Evolutionary conservation across 37 sponge, comb jelly and placozoan species (phyloP).

Genomic region (Diacarnus erythraeanus): DNA sequence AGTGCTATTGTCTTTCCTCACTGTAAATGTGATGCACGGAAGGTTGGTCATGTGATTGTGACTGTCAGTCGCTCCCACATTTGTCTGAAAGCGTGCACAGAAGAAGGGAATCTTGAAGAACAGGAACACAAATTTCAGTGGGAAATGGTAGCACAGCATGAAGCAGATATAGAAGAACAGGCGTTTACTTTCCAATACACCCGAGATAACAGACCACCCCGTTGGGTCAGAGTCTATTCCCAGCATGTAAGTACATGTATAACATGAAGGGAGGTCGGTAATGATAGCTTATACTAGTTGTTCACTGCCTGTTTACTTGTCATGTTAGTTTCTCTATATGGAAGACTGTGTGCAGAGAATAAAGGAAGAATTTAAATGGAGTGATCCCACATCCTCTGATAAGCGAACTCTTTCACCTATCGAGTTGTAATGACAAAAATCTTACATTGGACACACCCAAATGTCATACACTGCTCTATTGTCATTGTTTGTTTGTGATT

Average conservation of each 20-base stretch:
- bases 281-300: neutral
- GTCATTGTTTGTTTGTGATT: too few species aligned
- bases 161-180: slow-evolving; percentile 81
- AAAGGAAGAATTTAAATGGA: slow-evolving; percentile 64
- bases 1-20: slow-evolving; percentile 88
- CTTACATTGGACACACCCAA: too few species aligned
- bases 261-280: neutral
- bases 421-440: too few species aligned
- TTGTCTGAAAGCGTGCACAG: slow-evolving; percentile 69
- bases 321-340: slow-evolving; percentile 74
- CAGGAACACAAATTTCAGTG: slow-evolving; percentile 82
- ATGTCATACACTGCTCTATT: too few species aligned
- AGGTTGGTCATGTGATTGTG: slow-evolving; percentile 88
- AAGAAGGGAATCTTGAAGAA: slow-evolving; percentile 35
- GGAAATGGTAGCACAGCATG: slow-evolving; percentile 65
- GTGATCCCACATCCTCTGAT: neutral
- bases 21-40: slow-evolving; percentile 88
- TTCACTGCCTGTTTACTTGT: neutral
- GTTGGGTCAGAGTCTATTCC: slow-evolving; percentile 74
- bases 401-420: too few species aligned
- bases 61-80: slow-evolving; percentile 41
- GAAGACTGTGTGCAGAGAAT: slow-evolving; percentile 72
- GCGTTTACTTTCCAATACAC: slow-evolving; percentile 74
- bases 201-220: slow-evolving; percentile 62
- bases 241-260: slow-evolving; percentile 52